Conservation (phyloP, 2,113 vertebrate genomes). For the Machaerirhynchus nigripectus region DNA sequence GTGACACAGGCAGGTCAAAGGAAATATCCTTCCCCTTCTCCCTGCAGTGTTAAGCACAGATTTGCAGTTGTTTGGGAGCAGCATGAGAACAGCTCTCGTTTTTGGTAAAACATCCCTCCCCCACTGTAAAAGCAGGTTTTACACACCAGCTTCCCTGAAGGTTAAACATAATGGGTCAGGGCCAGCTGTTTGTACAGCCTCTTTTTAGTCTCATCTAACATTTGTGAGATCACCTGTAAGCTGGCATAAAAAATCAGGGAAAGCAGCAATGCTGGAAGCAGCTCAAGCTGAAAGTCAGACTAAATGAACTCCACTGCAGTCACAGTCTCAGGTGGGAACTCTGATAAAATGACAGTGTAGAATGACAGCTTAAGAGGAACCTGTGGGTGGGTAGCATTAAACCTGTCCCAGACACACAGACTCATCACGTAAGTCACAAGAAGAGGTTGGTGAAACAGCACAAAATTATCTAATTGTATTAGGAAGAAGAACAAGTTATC, state of each 20-base stretch:
- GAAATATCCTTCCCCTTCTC: not conserved
- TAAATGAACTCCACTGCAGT: not conserved
- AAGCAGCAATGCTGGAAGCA: slow-evolving; percentile 7
- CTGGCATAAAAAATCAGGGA: not conserved
- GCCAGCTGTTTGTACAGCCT: not conserved
- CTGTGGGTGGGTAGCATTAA: slow-evolving; percentile 66
- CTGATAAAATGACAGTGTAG: slow-evolving; percentile 61
- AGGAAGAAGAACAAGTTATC: slow-evolving; percentile 58
- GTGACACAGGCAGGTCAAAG: not conserved
- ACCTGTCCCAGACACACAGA: slow-evolving; percentile 58
- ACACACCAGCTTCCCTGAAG: not conserved
- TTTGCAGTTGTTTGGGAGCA: not conserved
- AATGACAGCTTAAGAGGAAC: slow-evolving; percentile 68
- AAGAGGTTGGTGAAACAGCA: slow-evolving; percentile 62
- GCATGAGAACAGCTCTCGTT: not conserved
- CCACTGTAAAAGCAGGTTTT: not conserved
- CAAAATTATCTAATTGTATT: slow-evolving; percentile 70
- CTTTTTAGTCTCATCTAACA: not conserved
- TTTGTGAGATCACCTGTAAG: not conserved
- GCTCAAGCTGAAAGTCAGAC: slow-evolving; percentile 27
- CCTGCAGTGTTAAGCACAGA: not conserved
- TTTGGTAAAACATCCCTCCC: not conserved
- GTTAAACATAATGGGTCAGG: not conserved
- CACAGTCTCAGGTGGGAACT: slow-evolving; percentile 50
- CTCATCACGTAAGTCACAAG: slow-evolving; percentile 55